Percentiles rank a stretch among this genome's conserved stretches.
Evolutionary conservation across 2,113 vertebrate species (phyloP).

Genomic region (Ophthalmolycus amberensis): DNA sequence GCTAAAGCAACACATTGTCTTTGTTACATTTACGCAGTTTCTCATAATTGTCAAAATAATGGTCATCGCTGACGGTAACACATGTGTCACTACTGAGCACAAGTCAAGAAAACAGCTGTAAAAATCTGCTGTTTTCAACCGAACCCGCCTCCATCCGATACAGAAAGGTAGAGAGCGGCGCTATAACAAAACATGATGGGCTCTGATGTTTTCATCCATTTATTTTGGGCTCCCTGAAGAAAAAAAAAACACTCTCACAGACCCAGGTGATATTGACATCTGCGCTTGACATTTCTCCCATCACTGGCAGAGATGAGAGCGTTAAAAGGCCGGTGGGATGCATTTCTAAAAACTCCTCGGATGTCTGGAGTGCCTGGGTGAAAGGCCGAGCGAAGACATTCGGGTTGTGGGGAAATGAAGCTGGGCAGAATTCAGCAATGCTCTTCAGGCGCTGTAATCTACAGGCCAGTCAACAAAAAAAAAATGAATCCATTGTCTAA

Average conservation of each 20-base stretch:
- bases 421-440: slow-evolving; percentile 23
- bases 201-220: slow-evolving; percentile 66
- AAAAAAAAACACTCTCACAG: slow-evolving; percentile 49
- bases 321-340: slow-evolving; percentile 42
- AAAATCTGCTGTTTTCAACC: slow-evolving; percentile 47
- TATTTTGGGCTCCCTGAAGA: slow-evolving; percentile 49
- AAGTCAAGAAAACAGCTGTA: slow-evolving; percentile 52
- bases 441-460: slow-evolving; percentile 15
- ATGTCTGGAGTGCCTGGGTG: slow-evolving; percentile 53
- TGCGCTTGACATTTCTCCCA: slow-evolving; percentile 65
- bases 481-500: not conserved
- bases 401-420: slow-evolving; percentile 46
- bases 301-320: slow-evolving; percentile 56
- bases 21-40: slow-evolving; percentile 17
- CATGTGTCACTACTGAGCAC: slow-evolving; percentile 10
- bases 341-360: slow-evolving; percentile 49
- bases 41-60: slow-evolving; percentile 44
- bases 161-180: slow-evolving; percentile 23
- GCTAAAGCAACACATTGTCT: slow-evolving; percentile 25
- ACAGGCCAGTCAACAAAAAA: not conserved
- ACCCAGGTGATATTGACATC: slow-evolving; percentile 62
- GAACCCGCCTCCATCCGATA: slow-evolving; percentile 20
- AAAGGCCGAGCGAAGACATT: slow-evolving; percentile 56
- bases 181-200: slow-evolving; percentile 63
- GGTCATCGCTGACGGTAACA: not conserved